Base-by-base conservation (phyloP, 2,113 vertebrate genomes). In the Ochotona princeps region DNA sequence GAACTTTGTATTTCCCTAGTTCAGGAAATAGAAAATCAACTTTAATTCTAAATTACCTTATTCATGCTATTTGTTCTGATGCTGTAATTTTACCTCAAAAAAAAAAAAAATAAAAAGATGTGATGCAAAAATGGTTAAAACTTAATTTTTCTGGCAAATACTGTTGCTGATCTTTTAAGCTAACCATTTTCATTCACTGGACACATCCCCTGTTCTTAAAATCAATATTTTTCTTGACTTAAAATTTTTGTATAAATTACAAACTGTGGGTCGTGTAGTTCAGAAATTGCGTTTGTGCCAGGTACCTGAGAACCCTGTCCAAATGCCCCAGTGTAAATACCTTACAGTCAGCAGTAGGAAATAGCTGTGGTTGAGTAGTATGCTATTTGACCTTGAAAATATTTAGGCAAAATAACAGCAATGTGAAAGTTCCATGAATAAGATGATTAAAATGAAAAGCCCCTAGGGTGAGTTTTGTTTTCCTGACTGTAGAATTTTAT, bases 1-100 rank as follows among this genome's bases (percentile, higher is more conserved):
- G 92, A 81, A 30, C 92, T 79, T 51, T 21, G 54, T 57, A 87
- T 76, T 88, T 92, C 20, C 88, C 8, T 57, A 87, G 5, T 21
- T 70, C 15, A 20, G 32, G 44, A n/a, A 67, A 28, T 73, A 15
- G 15, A 74, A 35, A 72, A 61, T 78, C 57, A 72, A 75, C 57
- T 60, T 18, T 57, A 88, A 72, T 81, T 65, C 18, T 30, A 89
- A 44, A 57, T 60, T 78, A 25, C 28, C 80, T 82, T 69, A 70
- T 82, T 80, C 76, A 30, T 61, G 18, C 60, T 28, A 63, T 86
- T 70, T 78, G 20, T 78, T 86, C 17, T 44, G 25, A 30, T 86
- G 17, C 13, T 63, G 3, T 47, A 89, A 38, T 79, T 47, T 66
- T 85, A 30, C 21, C 17, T 87, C 49, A 60, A 44, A 87, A 63